These are phyloP conservation scores for Anoplius nigerrimus DNA, from an alignment of 2,888 invertebrate genomes.

Conservation along the genomic window DNA sequence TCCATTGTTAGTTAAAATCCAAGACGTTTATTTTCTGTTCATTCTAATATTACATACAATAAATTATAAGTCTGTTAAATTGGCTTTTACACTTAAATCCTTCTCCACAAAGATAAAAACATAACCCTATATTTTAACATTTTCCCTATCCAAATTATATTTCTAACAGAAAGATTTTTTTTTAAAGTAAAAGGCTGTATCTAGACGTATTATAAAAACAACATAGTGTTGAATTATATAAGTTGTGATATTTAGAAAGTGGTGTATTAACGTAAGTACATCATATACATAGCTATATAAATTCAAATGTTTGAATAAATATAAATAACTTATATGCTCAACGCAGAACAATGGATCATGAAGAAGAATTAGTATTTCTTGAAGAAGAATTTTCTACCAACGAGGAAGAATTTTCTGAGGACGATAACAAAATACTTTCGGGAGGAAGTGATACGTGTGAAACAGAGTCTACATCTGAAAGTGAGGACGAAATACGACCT, in stretches of 20 bases:
- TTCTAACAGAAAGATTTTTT: slow-evolving; percentile 13
- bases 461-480: slow-evolving; percentile 14
- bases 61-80: too few relatives aligned
- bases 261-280: slow-evolving; percentile 12
- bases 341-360: slow-evolving; percentile 12
- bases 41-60: too few relatives aligned
- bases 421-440: slow-evolving; percentile 8
- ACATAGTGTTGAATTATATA: slow-evolving; percentile 9
- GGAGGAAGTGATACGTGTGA: slow-evolving; percentile 14
- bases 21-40: too few relatives aligned
- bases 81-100: too few relatives aligned
- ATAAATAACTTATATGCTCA: slow-evolving; percentile 14
- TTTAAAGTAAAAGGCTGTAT: slow-evolving; percentile 15
- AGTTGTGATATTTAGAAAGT: too few relatives aligned
- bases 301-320: slow-evolving; percentile 15
- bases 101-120: too few relatives aligned
- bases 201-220: slow-evolving; percentile 9
- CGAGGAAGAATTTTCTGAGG: slow-evolving; percentile 9
- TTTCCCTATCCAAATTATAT: slow-evolving; percentile 13
- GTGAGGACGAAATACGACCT: slow-evolving; percentile 15
- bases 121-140: too few relatives aligned
- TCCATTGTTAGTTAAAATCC: too few relatives aligned
- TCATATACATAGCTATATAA: slow-evolving; percentile 14
- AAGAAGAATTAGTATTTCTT: slow-evolving; percentile 12
- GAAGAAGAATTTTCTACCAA: slow-evolving; percentile 14